Evolutionary conservation across 1,140 invertebrate genomes (phyloP), one percentile per base, ranked within the genome.

Genomic region (Ooceraea biroi): DNA sequence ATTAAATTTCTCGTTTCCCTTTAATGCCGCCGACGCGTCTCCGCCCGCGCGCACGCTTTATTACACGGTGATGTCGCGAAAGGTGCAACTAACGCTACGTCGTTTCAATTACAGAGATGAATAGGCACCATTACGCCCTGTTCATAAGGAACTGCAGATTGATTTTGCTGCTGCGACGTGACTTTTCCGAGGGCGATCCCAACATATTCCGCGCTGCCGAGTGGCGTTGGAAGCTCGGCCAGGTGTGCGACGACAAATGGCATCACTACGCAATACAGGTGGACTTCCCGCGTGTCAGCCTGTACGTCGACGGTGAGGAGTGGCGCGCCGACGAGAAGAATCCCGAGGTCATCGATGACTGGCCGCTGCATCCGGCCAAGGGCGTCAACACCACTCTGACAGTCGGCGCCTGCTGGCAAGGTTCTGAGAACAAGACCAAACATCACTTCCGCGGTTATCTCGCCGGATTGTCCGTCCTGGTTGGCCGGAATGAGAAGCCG

Each of bases 401-500:
- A 0, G 97, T 99, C 22, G 99, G 99, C 11, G 99, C 98, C 36
- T 99, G 99, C 94, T 99, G 98, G 98, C 98, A 99, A 95, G 98
- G 98, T 96, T 97, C 97, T 14, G 97, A 98, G 87, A 96, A 96
- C 88, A 97, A 97, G 92, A 98, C 98, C 96, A 97, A 97, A 91
- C 98, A 98, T 91, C 96, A 98, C 93, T 96, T 98, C 94, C 96
- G 96, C 55, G 98, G 98, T 0, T 98, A 98, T 92, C 94, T 99
- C 85, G 98, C 98, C 52, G 98, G 98, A 1, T 95, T 99, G 57
- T 97, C 97, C 4, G 95, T 99, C 5, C 94, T 98, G n/a, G 95
- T 97, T 41, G 97, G 97, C 5, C 95, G 96, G 72, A 97, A 96
- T 58, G 98, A 99, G 92, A 96, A 97, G 90, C 95, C 97, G 0